These are phyloP conservation scores for Phorcus lineatus DNA, from an alignment of 2,888 invertebrate species.

Conservation along the genomic window DNA sequence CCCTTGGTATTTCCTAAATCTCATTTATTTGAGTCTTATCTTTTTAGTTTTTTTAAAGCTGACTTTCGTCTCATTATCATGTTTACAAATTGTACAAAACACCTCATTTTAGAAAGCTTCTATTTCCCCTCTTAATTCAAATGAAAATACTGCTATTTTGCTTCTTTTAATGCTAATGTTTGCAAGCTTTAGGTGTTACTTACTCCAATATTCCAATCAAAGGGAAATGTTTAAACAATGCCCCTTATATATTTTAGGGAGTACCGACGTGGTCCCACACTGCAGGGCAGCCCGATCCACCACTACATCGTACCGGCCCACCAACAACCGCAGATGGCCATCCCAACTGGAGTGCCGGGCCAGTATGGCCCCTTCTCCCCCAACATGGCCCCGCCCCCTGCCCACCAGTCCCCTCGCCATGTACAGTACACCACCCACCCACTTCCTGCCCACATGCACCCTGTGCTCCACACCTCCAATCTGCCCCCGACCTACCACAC, in stretches of 20 bases:
- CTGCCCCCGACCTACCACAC: constrained; percentile 60
- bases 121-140: too few species aligned
- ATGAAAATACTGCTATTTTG: too few species aligned
- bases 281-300: constrained; percentile 67
- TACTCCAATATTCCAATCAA: too few species aligned
- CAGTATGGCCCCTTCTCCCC: constrained; percentile 71
- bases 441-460: constrained; percentile 86
- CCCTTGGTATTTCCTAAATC: too few species aligned
- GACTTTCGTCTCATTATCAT: too few species aligned
- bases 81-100: too few species aligned
- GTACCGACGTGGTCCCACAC: constrained; percentile 79
- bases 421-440: constrained; percentile 83
- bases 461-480: constrained; percentile 67
- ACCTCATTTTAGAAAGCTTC: too few species aligned
- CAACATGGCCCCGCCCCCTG: constrained; percentile 85
- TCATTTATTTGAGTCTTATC: too few species aligned
- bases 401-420: constrained; percentile 83
- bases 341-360: constrained; percentile 53
- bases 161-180: too few species aligned
- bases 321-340: constrained; percentile 70
- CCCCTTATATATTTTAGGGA: constrained; percentile 62
- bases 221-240: not conserved
- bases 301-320: constrained; percentile 74
- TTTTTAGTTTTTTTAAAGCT: too few species aligned
- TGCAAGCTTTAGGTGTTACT: too few species aligned